Base-by-base conservation (phyloP, 2,113 vertebrate genomes). In the Centropristis striata region DNA sequence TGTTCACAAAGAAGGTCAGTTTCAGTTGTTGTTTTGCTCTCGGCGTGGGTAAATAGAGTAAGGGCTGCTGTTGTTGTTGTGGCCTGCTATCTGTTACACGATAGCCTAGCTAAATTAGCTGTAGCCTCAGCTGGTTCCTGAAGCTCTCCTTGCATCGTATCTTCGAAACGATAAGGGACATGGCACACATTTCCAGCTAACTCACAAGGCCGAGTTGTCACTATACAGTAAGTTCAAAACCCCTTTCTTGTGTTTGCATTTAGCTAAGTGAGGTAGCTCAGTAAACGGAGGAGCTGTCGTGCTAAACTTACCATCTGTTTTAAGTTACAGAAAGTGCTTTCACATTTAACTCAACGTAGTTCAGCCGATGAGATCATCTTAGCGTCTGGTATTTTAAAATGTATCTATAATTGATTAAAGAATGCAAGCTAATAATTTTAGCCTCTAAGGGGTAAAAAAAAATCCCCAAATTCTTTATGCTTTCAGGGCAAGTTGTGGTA, bases 31-130 rank as follows among this genome's bases (percentile, higher is more conserved):
- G 70, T 65, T 78, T 57, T 65, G 6, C 27, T 44, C 10, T 44
- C 15, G n/a, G 32, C 16, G 16, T 53, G 44, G 44, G 27, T 73
- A 50, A 78, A 47, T 60, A 67, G 37, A 41, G 64, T 8, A 46
- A 27, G 37, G 36, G 60, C 50, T n/a, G 72, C 47, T 50, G 54
- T 75, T 71, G 57, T 71, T 67, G 58, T 55, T 79, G 82, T 74
- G 89, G 88, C 92, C 89, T 90, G 74, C 84, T 80, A 59, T 3
- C 10, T 41, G 20, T n/a, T 11, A 16, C 57, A 15, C 71, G 27
- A 1, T 79, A 84, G 76, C 75, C 5, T 71, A 73, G 87, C 87
- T 69, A 39, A 75, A 37, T 63, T 75, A 80, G 82, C 76, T 6
- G 20, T 75, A 74, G 78, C 80, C n/a, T 65, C 67, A 7, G 65